A percentile compares a stretch with the other conserved stretches of the same genome.
Evolutionary conservation across 2,888 invertebrate genomes (phyloP).

Genomic region (Hypercompe scribonia): DNA sequence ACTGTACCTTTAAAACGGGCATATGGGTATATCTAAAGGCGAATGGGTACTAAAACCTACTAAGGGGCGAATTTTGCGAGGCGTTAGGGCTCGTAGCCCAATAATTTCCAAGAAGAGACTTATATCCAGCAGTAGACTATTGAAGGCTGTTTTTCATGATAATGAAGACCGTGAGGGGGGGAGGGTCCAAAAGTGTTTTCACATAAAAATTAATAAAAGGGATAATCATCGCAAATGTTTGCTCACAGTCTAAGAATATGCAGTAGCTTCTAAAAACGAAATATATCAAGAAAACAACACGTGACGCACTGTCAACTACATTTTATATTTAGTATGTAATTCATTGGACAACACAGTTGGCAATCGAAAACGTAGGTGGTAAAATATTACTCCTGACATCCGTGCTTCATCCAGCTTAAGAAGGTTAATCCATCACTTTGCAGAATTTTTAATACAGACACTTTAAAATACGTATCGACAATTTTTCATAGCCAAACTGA

Average conservation of each 20-base stretch:
- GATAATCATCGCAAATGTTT: not conserved
- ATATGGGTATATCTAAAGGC: too few relatives aligned
- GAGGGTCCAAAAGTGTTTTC: not conserved
- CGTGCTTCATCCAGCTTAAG: not conserved
- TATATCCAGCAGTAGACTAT: too few relatives aligned
- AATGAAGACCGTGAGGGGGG: too few relatives aligned
- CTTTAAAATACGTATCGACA: not conserved
- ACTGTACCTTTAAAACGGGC: too few relatives aligned
- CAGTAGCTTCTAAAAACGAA: not conserved
- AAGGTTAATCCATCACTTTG: not conserved
- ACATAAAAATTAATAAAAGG: not conserved
- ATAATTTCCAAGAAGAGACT: too few relatives aligned
- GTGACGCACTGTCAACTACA: conserved; percentile 21
- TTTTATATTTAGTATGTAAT: conserved; percentile 23
- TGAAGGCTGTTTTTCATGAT: too few relatives aligned
- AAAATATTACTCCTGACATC: not conserved
- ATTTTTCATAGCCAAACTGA: not conserved
- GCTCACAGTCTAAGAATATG: conserved; percentile 4
- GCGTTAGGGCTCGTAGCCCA: too few relatives aligned
- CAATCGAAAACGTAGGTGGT: conserved; percentile 27
- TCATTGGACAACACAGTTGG: conserved; percentile 33
- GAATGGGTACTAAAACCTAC: too few relatives aligned
- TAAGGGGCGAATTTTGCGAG: too few relatives aligned
- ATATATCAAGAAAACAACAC: conserved; percentile 16
- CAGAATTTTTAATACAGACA: too few relatives aligned